Percentiles rank a stretch among this genome's conserved stretches.
phyloP scores from a whole-genome alignment of 2,113 vertebrate genomes.

The Pygoscelis antarcticus region DNA sequence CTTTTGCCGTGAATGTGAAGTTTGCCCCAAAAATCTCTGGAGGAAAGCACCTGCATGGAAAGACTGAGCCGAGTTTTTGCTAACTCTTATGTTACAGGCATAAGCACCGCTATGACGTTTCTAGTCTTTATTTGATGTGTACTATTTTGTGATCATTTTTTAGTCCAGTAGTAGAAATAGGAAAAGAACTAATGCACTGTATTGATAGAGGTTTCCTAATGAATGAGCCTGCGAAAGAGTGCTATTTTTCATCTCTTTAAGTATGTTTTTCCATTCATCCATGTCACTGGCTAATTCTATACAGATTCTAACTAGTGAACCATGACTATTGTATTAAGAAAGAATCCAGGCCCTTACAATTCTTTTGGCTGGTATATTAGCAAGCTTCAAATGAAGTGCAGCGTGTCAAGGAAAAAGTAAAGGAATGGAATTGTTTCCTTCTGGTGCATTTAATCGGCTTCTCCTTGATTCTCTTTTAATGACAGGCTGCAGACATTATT shows the following conservation, averaged over 20 bases:
- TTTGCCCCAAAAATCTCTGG: not conserved
- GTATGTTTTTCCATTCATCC: constrained; percentile 28
- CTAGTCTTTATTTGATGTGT: not conserved
- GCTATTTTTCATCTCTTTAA: not conserved
- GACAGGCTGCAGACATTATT: not conserved
- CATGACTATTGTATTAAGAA: constrained; percentile 47
- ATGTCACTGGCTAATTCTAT: constrained; percentile 42
- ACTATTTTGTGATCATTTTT: not conserved
- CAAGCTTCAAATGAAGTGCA: constrained; percentile 27
- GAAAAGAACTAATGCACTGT: not conserved
- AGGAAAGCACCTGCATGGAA: not conserved
- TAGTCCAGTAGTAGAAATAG: not conserved
- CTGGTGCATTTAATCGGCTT: constrained; percentile 38
- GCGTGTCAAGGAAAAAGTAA: constrained; percentile 43
- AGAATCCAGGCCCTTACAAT: constrained; percentile 35
- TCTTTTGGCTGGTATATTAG: constrained; percentile 47
- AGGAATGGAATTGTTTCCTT: constrained; percentile 53
- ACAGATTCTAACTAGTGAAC: constrained; percentile 42
- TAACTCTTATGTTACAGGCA: not conserved
- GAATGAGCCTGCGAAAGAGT: not conserved
- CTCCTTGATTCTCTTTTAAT: constrained; percentile 28
- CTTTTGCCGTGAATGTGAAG: not conserved
- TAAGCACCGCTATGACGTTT: not conserved
- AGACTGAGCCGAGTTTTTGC: not conserved
- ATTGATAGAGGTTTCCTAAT: not conserved